Evolutionary conservation across 2,888 invertebrate genomes (phyloP).

Genomic region (Macroteleia sp.): DNA sequence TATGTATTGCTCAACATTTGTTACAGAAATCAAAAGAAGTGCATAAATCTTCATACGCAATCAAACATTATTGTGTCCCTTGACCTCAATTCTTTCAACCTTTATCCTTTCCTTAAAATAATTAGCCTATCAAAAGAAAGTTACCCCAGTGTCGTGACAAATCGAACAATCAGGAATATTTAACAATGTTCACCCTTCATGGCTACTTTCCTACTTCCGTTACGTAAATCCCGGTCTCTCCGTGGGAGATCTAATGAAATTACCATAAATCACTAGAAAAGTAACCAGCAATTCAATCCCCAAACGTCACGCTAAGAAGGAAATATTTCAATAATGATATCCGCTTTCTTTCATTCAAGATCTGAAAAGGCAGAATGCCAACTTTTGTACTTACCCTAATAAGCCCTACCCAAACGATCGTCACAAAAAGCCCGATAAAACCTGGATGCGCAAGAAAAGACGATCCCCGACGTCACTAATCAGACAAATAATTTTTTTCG

Average conservation of each 20-base stretch:
- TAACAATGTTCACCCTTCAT: constrained; percentile 46
- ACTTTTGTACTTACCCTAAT: constrained; percentile 43
- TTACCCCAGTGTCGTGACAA: background rate
- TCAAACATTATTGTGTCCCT: background rate
- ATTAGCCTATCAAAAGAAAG: background rate
- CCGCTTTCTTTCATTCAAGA: constrained; percentile 26
- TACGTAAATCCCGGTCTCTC: constrained; percentile 19
- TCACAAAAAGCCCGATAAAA: constrained; percentile 16
- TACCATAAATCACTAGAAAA: constrained; percentile 46
- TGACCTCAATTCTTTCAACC: no score
- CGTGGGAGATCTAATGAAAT: constrained; percentile 31
- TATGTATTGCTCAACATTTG: no score
- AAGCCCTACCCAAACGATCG: constrained; percentile 8
- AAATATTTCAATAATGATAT: constrained; percentile 50
- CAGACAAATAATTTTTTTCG: constrained; percentile 36
- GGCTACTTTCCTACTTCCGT: constrained; percentile 42
- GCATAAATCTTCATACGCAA: constrained; percentile 13
- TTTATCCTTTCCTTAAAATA: constrained; percentile 15
- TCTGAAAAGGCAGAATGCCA: constrained; percentile 10
- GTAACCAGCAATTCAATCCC: constrained; percentile 23
- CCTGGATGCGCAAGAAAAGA: constrained; percentile 13
- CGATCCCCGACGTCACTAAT: constrained; percentile 25
- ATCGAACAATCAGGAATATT: constrained; percentile 22
- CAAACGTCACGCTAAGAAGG: constrained; percentile 14
- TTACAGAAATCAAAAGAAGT: no score